Evolutionary conservation across 2,113 vertebrate genomes (phyloP), one percentile per base, ranked within the genome.

Genomic region (human (Homo sapiens)): DNA sequence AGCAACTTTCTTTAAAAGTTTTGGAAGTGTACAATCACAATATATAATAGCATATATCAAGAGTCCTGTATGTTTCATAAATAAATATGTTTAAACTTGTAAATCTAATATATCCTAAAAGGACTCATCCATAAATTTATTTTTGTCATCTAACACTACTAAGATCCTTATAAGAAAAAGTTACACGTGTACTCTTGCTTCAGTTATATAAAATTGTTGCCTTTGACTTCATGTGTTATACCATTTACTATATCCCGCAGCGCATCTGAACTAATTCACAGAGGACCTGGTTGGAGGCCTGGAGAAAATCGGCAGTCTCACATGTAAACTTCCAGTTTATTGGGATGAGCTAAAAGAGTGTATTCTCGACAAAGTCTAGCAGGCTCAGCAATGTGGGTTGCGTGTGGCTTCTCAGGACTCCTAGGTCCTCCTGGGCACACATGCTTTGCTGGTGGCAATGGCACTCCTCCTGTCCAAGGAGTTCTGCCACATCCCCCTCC

Each of bases 111-210:
- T 57, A 30, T 35, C 43, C 40, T 94, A 75, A 57, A 87, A 96
- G 14, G 30, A 78, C 8, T 52, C 76, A 10, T 16, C 11, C 5
- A 50, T 38, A 66, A 68, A 78, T 64, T 55, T 94, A 61, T 90
- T 94, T 92, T 82, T 94, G 38, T 82, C n/a, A 86, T 86, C 70
- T 93, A 96, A 96, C 57, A 89, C 59, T 91, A 89, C 91, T 91
- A 94, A 76, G 38, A 90, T 92, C 23, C 57, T 97, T 78, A 50
- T 0, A 35, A 87, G 61, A 52, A 79, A 75, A 91, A 68, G 48
- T 61, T 70, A 50, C 72, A 55, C n/a, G 40, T 35, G 1, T 80
- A 40, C 30, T 96, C 79, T 90, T 93, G 61, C 80, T 95, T 78
- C 25, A 83, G 38, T 94, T 92, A 95, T 10, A 76, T 76, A 45